Evolutionary conservation across 2,888 invertebrate genomes (phyloP), one percentile per base, ranked within the genome.

Genomic region (Pristionchus japonicus): DNA sequence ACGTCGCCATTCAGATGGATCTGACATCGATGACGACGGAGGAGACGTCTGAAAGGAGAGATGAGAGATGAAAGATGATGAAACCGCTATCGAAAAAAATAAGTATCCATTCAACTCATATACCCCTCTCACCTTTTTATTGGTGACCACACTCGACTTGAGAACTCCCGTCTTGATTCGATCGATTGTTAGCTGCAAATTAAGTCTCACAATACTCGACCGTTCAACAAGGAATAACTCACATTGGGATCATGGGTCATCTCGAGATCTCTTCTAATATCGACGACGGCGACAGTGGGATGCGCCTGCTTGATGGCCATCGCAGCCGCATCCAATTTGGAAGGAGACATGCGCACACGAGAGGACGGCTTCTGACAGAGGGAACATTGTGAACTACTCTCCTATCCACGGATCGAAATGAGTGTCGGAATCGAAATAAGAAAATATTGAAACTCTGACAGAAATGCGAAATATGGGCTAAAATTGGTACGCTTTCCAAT

Each of bases 211-310:
- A n/a, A 27, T 43, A 6, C 1, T 43, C n/a, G 15, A 34, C 37
- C 34, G 11, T 20, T 70, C 9, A 23, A 49, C 1, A 61, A 61
- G 57, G 17, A 17, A 34, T 77, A 9, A 37, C 37, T 84, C 17
- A 90, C 90, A 86, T 85, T 88, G 23, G 89, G 91, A 89, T 88
- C 90, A 49, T 89, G 86, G 0, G 91, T 91, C 77, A 90, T 91
- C 64, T 91, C 90, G 49, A 92, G 83, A 89, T 92, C 92, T 34
- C 88, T 86, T 37, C 92, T 88, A 52, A 92, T 92, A 17, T 89
- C 89, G 9, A 89, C 87, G 23, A 92, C 40, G 40, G 90, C 90
- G 20, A 91, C 89, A 15, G 89, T 67, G 20, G 92, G 92, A 86
- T 89, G 89, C 4, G 90, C 89, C 89, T 92, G 91, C 80, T 92